Conservation (phyloP, 2,113 vertebrate genomes). For the Hylia prasina region DNA sequence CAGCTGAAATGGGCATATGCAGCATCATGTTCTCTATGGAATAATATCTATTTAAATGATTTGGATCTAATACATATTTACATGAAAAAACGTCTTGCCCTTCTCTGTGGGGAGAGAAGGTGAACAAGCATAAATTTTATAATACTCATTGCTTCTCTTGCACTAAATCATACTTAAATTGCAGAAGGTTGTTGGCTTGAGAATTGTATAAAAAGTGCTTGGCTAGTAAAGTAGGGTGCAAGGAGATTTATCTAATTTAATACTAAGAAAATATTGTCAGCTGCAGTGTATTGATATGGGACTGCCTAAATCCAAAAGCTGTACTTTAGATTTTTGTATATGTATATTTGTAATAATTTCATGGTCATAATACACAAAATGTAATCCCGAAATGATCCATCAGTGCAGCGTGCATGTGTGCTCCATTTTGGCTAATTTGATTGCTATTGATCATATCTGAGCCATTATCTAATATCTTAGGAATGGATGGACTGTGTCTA, state of each 20-base stretch:
- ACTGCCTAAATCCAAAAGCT: neutral
- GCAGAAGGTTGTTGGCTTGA: slow-evolving; percentile 51
- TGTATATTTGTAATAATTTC: neutral
- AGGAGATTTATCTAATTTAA: slow-evolving; percentile 24
- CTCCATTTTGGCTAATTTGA: neutral
- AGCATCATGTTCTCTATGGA: slow-evolving; percentile 51
- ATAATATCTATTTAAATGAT: slow-evolving; percentile 55
- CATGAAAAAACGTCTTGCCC: slow-evolving; percentile 46
- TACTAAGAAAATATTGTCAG: slow-evolving; percentile 15
- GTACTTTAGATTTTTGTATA: neutral
- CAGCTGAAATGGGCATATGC: slow-evolving; percentile 40
- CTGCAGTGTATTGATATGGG: neutral
- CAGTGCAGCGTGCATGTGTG: neutral
- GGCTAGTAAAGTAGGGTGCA: slow-evolving; percentile 33
- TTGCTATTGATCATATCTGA: slow-evolving; percentile 32
- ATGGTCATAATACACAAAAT: neutral
- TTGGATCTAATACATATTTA: slow-evolving; percentile 60
- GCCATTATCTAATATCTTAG: neutral
- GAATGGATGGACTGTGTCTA: neutral
- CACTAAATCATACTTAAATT: slow-evolving; percentile 61
- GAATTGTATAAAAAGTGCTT: slow-evolving; percentile 54
- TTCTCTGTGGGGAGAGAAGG: slow-evolving; percentile 52
- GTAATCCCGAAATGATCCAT: neutral
- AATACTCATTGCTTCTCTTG: slow-evolving; percentile 45
- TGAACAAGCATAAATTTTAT: slow-evolving; percentile 61